phyloP scores from a whole-genome alignment of 2,113 vertebrate genomes.

The Herpetotheres cachinnans region DNA sequence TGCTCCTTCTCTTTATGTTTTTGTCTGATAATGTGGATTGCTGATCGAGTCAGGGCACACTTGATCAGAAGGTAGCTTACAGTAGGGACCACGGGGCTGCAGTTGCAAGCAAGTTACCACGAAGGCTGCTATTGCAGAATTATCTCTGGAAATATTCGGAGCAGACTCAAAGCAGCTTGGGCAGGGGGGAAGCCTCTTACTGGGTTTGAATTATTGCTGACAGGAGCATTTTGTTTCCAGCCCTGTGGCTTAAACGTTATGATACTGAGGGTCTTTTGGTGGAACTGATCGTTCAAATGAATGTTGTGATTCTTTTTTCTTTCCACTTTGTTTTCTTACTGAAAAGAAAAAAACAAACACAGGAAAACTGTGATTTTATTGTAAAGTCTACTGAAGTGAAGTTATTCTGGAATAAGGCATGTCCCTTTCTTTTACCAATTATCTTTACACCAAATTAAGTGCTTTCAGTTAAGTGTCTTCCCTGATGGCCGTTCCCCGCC shows the following conservation, averaged over 20 bases:
- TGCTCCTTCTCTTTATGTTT: background rate
- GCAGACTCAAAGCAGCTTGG: background rate
- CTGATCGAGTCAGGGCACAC: background rate
- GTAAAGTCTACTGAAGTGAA: background rate
- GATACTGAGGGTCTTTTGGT: background rate
- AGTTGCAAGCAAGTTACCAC: background rate
- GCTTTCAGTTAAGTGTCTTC: accelerated
- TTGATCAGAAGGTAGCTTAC: background rate
- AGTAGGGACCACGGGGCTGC: background rate
- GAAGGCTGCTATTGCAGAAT: background rate
- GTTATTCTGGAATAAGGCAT: background rate
- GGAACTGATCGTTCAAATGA: accelerated
- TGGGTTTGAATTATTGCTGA: background rate
- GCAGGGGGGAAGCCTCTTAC: background rate
- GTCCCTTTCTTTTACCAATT: background rate
- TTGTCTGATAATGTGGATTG: no score
- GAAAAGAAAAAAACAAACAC: background rate
- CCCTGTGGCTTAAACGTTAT: background rate
- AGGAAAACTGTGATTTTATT: background rate
- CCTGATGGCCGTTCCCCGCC: background rate
- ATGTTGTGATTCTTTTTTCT: accelerated
- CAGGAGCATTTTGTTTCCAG: background rate
- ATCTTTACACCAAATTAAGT: accelerated
- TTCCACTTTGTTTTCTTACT: accelerated
- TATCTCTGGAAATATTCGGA: background rate